Evolutionary conservation across 2,888 invertebrate species (phyloP).

Genomic region (Spisula solida): DNA sequence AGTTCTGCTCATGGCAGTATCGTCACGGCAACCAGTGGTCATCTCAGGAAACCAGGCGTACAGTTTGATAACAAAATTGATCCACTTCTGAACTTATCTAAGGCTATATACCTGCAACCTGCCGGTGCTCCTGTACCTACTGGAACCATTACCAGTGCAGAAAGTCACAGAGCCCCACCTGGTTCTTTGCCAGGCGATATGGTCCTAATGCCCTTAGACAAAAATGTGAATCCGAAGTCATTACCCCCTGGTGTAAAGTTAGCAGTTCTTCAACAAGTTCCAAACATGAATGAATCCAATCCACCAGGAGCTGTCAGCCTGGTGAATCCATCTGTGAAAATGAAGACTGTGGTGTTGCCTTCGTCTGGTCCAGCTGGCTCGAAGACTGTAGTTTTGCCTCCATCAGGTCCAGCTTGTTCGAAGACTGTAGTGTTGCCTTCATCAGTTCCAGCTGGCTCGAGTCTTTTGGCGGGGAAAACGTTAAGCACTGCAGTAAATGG

Average conservation of each 20-base stretch:
- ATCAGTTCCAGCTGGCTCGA: neutral
- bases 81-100: neutral
- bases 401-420: no score
- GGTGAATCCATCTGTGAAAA: neutral
- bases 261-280: constrained; percentile 20
- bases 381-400: no score
- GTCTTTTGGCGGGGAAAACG: neutral
- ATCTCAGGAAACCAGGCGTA: neutral
- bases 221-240: constrained; percentile 2
- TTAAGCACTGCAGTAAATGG: neutral
- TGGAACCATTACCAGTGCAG: neutral
- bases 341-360: constrained; percentile 15
- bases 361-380: neutral
- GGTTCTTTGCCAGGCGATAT: neutral
- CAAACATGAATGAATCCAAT: neutral
- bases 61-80: neutral
- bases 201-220: constrained; percentile 31
- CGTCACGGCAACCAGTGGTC: neutral
- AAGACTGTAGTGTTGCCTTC: no score
- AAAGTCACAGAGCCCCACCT: neutral
- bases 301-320: constrained; percentile 3
- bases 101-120: neutral
- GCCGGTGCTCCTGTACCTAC: neutral
- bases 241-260: constrained; percentile 33
- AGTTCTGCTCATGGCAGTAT: constrained; percentile 22